Percentiles rank a stretch among this genome's conserved stretches.
Evolutionary conservation across 2,113 vertebrate genomes (phyloP).

Genomic region (Xyliphius kryptos): DNA sequence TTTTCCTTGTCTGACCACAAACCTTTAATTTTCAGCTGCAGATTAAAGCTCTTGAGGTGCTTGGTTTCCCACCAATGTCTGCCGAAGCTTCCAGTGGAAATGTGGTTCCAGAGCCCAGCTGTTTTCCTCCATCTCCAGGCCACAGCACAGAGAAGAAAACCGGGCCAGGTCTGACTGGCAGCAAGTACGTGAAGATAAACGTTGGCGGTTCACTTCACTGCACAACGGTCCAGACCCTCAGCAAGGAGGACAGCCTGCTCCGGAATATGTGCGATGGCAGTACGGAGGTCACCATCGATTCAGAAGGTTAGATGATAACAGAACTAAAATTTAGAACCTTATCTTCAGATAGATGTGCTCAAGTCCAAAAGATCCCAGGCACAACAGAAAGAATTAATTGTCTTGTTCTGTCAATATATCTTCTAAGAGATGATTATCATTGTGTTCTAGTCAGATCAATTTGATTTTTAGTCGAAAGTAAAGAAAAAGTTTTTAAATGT

Average conservation of each 20-base stretch:
- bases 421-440: too few relatives aligned
- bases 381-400: too few relatives aligned
- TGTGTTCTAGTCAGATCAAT: too few relatives aligned
- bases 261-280: slow-evolving; percentile 75
- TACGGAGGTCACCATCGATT: slow-evolving; percentile 72
- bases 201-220: slow-evolving; percentile 81
- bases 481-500: too few relatives aligned
- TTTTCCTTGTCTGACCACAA: too few relatives aligned
- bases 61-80: slow-evolving; percentile 57
- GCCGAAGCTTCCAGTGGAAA: slow-evolving; percentile 66
- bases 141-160: slow-evolving; percentile 53
- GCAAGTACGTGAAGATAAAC: slow-evolving; percentile 84
- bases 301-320: too few relatives aligned
- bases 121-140: slow-evolving; percentile 45
- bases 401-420: too few relatives aligned
- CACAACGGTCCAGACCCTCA: slow-evolving; percentile 81
- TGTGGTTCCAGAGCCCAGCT: slow-evolving; percentile 49
- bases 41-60: slow-evolving; percentile 6
- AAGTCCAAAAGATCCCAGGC: too few relatives aligned
- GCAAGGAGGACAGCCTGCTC: slow-evolving; percentile 77
- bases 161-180: slow-evolving; percentile 60
- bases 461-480: too few relatives aligned
- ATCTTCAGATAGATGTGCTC: too few relatives aligned
- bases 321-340: too few relatives aligned
- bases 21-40: neutral